phyloP scores from a whole-genome alignment of 2,113 vertebrate genomes.

The Periophthalmus modestus region DNA sequence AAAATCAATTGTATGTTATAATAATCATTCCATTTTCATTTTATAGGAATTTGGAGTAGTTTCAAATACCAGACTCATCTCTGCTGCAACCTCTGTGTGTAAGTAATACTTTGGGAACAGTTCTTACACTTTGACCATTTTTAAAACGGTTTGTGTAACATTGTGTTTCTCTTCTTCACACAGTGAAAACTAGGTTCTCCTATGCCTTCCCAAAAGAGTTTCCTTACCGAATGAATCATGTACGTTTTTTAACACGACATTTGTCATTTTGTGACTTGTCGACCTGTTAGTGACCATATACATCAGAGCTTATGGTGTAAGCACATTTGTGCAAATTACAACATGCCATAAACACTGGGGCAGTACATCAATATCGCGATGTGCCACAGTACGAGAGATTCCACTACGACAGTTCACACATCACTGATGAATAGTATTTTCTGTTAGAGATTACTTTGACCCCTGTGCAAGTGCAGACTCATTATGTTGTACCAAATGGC shows the following conservation, averaged over 20 bases:
- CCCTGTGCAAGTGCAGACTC: neutral
- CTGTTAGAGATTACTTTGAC: conserved; percentile 21
- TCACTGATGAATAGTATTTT: conserved; percentile 46
- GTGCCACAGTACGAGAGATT: conserved; percentile 44
- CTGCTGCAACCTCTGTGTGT: conserved; percentile 99
- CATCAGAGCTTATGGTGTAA: conserved; percentile 46
- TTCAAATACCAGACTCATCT: conserved; percentile 96
- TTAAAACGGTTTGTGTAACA: neutral
- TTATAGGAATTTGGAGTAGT: conserved; percentile 98
- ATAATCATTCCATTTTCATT: neutral
- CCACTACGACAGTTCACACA: conserved; percentile 56
- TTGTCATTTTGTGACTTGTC: neutral
- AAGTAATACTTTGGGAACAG: conserved; percentile 72
- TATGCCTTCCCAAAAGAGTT: conserved; percentile 99
- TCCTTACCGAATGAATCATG: conserved; percentile 99
- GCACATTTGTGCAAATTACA: conserved; percentile 26
- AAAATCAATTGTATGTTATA: neutral
- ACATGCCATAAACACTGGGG: conserved; percentile 20
- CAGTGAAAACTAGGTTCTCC: conserved; percentile 99
- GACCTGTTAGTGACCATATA: neutral
- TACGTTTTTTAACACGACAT: conserved; percentile 62
- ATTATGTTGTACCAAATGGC: conserved; percentile 26
- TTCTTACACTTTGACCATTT: neutral
- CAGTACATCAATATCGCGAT: conserved; percentile 27
- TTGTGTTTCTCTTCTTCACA: conserved; percentile 58